Percentiles rank a stretch among this genome's conserved stretches.
These are phyloP conservation scores for Caenorhabditis remanei DNA, from an alignment of 1,140 invertebrate species.

Conservation along the genomic window DNA sequence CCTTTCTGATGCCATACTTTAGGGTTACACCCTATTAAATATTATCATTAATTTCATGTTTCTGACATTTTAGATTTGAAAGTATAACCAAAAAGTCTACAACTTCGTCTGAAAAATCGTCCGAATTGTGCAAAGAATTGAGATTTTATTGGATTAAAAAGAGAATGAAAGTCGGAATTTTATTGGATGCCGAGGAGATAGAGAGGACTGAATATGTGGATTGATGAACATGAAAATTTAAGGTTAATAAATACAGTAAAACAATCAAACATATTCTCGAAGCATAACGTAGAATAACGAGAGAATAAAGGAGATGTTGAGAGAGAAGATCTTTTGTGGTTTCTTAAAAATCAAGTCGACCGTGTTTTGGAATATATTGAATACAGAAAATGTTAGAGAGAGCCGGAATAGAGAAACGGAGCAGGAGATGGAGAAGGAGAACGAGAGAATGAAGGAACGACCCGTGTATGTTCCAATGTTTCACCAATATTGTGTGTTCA, in stretches of 20 bases:
- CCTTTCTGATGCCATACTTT: not conserved
- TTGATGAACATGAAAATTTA: not conserved
- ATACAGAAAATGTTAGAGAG: slow-evolving; percentile 34
- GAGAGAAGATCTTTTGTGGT: not conserved
- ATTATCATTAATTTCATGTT: not conserved
- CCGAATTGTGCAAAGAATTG: not conserved
- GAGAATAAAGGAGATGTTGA: not conserved
- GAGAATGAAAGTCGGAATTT: not conserved
- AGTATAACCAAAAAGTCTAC: too few relatives aligned
- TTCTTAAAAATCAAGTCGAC: slow-evolving; percentile 11
- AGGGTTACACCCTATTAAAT: not conserved
- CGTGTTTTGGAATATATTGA: slow-evolving; percentile 22
- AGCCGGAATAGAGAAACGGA: not conserved
- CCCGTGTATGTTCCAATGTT: slow-evolving; percentile 23
- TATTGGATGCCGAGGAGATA: not conserved
- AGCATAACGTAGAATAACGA: not conserved
- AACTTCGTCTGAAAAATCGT: too few relatives aligned
- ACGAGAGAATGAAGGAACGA: slow-evolving; percentile 33
- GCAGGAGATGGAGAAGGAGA: slow-evolving; percentile 25
- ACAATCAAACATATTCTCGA: too few relatives aligned
- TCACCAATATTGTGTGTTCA: not conserved
- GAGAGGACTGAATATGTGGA: not conserved
- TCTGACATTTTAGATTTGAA: not conserved
- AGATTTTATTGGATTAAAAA: slow-evolving; percentile 24
- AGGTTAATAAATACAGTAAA: not conserved